Conservation (phyloP, 2,888 invertebrate species). For the Pedicia rivosa region DNA sequence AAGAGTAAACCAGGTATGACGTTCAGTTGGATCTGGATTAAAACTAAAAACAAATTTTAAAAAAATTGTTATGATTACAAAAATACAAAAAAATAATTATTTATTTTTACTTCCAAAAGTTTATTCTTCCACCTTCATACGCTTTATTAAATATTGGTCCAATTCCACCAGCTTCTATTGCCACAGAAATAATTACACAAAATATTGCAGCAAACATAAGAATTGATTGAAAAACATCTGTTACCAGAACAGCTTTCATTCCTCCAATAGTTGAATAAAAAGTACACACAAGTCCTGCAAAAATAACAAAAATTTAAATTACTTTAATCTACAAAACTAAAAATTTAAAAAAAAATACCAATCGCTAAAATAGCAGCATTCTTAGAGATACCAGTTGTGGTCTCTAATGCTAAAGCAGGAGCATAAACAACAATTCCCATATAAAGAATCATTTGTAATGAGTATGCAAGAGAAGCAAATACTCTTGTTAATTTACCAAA, state of each 20-base stretch:
- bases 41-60: constrained; percentile 34
- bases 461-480: constrained; percentile 68
- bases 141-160: constrained; percentile 56
- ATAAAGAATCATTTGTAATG: constrained; percentile 77
- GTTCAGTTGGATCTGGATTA: constrained; percentile 59
- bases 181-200: constrained; percentile 59
- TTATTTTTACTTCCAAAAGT: constrained; percentile 43
- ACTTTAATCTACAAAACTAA: constrained; percentile 10
- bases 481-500: constrained; percentile 64
- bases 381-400: constrained; percentile 66
- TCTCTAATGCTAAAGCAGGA: constrained; percentile 76
- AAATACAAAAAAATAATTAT: background rate
- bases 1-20: constrained; percentile 73
- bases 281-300: constrained; percentile 67
- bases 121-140: constrained; percentile 46
- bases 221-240: constrained; percentile 69
- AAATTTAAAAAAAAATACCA: constrained; percentile 29
- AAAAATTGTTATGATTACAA: background rate
- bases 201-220: constrained; percentile 76
- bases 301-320: constrained; percentile 23
- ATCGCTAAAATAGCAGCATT: constrained; percentile 56
- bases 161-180: constrained; percentile 51
- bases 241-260: constrained; percentile 80
- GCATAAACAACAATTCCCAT: constrained; percentile 89
- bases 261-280: constrained; percentile 80